These are phyloP conservation scores for Drosophila buzzatii DNA, from an alignment of 2,888 invertebrate species.

Conservation along the genomic window DNA sequence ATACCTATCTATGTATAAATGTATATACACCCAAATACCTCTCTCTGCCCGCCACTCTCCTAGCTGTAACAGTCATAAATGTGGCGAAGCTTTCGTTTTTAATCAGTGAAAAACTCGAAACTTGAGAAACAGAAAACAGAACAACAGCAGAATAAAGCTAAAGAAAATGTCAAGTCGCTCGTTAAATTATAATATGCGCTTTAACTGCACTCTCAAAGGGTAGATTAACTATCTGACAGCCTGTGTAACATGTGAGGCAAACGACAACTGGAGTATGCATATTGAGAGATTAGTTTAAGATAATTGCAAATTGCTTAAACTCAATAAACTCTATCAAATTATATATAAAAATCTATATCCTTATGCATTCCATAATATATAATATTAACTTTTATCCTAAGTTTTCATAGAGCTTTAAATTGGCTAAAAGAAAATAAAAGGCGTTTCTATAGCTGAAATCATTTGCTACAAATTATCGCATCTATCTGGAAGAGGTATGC, in stretches of 20 bases:
- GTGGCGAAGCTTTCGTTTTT: slow-evolving; percentile 69
- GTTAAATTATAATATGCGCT: slow-evolving; percentile 43
- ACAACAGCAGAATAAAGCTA: neutral
- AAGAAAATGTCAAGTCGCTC: slow-evolving; percentile 23
- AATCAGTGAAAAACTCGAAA: slow-evolving; percentile 56
- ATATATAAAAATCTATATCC: too few relatives aligned
- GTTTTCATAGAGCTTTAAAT: neutral
- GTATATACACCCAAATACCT: neutral
- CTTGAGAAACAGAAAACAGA: slow-evolving; percentile 9
- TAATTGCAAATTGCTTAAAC: too few relatives aligned
- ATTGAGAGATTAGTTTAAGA: too few relatives aligned
- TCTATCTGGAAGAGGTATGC: neutral
- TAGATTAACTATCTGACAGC: neutral
- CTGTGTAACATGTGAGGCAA: neutral
- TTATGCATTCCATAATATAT: too few relatives aligned
- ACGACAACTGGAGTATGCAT: too few relatives aligned
- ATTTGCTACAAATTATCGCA: neutral
- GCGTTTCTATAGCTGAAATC: neutral
- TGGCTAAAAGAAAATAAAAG: neutral
- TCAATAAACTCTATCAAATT: too few relatives aligned
- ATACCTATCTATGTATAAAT: neutral
- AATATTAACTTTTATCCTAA: neutral
- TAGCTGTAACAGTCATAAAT: slow-evolving; percentile 11
- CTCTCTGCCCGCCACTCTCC: neutral
- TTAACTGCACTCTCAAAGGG: neutral